Evolutionary conservation across 2,888 invertebrate species (phyloP).

Genomic region (Phlogophora meticulosa): DNA sequence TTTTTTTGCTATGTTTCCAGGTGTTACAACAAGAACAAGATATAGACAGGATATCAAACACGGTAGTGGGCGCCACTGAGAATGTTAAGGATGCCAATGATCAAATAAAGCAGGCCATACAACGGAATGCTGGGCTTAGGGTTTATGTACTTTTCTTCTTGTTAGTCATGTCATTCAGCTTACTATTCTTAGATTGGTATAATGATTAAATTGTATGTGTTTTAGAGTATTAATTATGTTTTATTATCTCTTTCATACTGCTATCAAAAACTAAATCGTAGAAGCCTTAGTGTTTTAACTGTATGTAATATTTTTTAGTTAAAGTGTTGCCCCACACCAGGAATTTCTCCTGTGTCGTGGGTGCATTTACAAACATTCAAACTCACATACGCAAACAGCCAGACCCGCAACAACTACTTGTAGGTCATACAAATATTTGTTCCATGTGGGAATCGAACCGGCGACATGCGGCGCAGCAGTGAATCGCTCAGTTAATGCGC

Average conservation of each 20-base stretch:
- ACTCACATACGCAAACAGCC: no score
- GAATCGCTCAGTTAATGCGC: no score
- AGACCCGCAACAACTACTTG: no score
- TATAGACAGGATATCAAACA: conserved; percentile 97
- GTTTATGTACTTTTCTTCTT: conserved; percentile 99
- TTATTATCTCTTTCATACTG: background rate
- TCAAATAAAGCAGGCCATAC: conserved; percentile 98
- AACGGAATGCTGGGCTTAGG: conserved; percentile 98
- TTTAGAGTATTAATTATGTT: conserved; percentile 7
- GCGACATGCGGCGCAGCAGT: no score
- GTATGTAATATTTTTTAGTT: no score
- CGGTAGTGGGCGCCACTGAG: conserved; percentile 97
- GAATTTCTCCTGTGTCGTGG: no score
- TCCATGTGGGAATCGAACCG: no score
- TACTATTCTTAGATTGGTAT: conserved; percentile 99
- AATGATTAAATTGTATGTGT: conserved; percentile 92
- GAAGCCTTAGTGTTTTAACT: no score
- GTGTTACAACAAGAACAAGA: conserved; percentile 98
- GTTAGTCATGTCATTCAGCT: conserved; percentile 98
- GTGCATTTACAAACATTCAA: no score
- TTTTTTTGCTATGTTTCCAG: conserved; percentile 77
- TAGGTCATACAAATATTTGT: no score
- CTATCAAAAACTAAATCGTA: no score
- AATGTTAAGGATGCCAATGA: conserved; percentile 99
- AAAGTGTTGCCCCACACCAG: no score